Conservation (phyloP, 1,140 invertebrate species). For the Aporrectodea caliginosa region DNA sequence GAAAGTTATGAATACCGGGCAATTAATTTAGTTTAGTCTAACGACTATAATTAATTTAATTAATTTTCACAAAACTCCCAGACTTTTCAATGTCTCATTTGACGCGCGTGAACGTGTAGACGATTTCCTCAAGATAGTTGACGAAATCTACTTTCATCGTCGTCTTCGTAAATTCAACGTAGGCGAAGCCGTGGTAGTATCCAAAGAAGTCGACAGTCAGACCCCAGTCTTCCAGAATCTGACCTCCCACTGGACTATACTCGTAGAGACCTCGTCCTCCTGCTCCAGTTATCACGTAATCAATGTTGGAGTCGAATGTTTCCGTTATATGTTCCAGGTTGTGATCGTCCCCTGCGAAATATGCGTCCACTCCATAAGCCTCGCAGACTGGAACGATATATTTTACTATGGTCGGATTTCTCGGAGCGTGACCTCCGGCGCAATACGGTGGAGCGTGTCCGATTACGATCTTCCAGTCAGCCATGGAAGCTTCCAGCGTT, state of each 20-base stretch:
- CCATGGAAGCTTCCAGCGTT: not conserved
- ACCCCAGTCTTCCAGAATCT: not conserved
- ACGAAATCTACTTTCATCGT: not conserved
- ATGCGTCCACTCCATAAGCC: conserved; percentile 12
- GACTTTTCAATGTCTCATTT: conserved; percentile 3
- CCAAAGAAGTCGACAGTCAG: not conserved
- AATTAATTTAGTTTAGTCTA: too few species aligned
- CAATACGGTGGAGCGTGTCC: conserved; percentile 16
- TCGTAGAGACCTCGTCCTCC: conserved; percentile 13
- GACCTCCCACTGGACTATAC: not conserved
- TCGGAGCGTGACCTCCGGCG: conserved; percentile 8
- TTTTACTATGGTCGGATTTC: not conserved
- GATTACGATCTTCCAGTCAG: conserved; percentile 20
- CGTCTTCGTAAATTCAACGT: not conserved
- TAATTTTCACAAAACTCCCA: too few species aligned
- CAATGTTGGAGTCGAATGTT: not conserved
- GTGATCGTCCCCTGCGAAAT: conserved; percentile 17
- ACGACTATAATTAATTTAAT: too few species aligned
- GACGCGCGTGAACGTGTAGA: not conserved
- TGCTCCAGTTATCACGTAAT: conserved; percentile 14
- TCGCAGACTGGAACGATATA: not conserved
- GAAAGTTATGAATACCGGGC: too few species aligned
- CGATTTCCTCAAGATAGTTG: not conserved
- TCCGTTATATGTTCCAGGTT: conserved; percentile 20
- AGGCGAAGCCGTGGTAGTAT: not conserved